These are phyloP conservation scores for Pomacea canaliculata DNA, from an alignment of 2,888 invertebrate genomes.

Conservation along the genomic window DNA sequence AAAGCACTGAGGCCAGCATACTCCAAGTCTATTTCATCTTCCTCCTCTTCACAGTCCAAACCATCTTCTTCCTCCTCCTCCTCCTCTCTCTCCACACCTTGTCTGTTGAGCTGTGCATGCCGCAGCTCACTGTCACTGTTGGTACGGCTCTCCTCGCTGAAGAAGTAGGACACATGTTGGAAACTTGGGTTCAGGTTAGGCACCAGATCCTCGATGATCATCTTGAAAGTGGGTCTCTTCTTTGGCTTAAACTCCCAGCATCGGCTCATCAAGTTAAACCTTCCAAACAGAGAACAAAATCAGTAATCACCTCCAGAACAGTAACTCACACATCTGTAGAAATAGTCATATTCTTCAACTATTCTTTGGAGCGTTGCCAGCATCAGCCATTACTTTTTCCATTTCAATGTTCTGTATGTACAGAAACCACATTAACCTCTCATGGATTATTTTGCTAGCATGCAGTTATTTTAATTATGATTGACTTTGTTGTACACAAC, in stretches of 20 bases:
- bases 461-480: too few relatives aligned
- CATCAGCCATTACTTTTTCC: too few relatives aligned
- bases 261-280: slow-evolving; percentile 82
- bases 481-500: too few relatives aligned
- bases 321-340: not conserved
- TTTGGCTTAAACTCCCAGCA: slow-evolving; percentile 91
- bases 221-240: slow-evolving; percentile 85
- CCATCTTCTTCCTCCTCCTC: slow-evolving; percentile 12
- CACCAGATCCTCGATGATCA: slow-evolving; percentile 79
- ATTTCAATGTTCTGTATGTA: too few relatives aligned
- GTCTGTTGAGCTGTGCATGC: slow-evolving; percentile 1
- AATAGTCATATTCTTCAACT: too few relatives aligned
- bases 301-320: not conserved
- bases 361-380: too few relatives aligned
- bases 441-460: too few relatives aligned
- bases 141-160: slow-evolving; percentile 52
- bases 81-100: slow-evolving; percentile 13
- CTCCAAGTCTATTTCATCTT: slow-evolving; percentile 34
- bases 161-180: slow-evolving; percentile 77
- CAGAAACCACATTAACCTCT: too few relatives aligned
- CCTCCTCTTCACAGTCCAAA: slow-evolving; percentile 38
- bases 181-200: slow-evolving; percentile 77
- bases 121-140: slow-evolving; percentile 21
- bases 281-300: not conserved
- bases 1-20: slow-evolving; percentile 13